Evolutionary conservation across 2,113 vertebrate genomes (phyloP), one percentile per base, ranked within the genome.

Genomic region (Laticauda colubrina): DNA sequence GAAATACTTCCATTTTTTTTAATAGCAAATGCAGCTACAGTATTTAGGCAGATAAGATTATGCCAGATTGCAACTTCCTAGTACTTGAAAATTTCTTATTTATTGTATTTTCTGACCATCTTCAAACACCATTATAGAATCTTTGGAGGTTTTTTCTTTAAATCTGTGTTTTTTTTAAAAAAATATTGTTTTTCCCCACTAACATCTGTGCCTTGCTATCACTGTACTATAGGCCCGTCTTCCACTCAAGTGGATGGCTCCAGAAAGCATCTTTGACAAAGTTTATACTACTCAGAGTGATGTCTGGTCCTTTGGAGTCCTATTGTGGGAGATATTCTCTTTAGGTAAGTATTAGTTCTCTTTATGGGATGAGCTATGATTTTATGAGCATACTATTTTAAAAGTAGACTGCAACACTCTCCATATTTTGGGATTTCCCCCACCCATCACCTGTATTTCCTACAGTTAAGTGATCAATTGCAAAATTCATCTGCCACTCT

Each of bases 241-340:
- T 89, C 99, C 99, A 57, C 96, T 99, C 93, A 99, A 99, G 97
- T 99, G 99, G 99, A 99, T 99, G 99, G 99, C 99, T 89, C 99
- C 99, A 0, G 99, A 99, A 96, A 99, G 99, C 93, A 99, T 99
- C 97, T 99, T 99, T 0, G 99, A 99, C 96, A 99, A 99, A 96
- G 97, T 99, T 90, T 99, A 99, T 95, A 99, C 99, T 96, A 99
- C 98, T 12, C 99, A 99, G 97, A 99, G 99, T 57, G 99, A 99
- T 0, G 99, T 99, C 92, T 99, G 99, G 99, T 99, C 99, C 15
- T 99, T 99, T 69, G 99, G 99, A 85, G 99, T 99, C 87, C 98
- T 99, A 21, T 98, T 99, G 86, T 99, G 99, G 99, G 99, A 99
- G 97, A 99, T 99, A 89, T 99, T 99, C 97, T 99, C 99, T 0